Evolutionary conservation across 2,113 vertebrate genomes (phyloP).

Genomic region (Mus pahari): DNA sequence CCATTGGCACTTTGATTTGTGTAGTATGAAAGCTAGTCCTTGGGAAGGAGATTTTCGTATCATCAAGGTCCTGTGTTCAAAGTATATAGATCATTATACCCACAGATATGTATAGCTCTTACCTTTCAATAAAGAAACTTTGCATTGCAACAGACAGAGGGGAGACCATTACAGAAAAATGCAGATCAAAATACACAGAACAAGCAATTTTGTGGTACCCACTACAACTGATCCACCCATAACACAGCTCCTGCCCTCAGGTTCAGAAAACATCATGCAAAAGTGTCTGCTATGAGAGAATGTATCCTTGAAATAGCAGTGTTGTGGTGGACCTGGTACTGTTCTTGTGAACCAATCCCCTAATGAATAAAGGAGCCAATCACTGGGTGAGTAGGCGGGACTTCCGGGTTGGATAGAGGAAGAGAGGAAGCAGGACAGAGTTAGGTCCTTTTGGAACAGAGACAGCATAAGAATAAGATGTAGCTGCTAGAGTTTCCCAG

Average conservation of each 20-base stretch:
- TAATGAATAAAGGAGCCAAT: too few species aligned
- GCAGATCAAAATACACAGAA: background rate
- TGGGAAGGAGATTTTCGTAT: background rate
- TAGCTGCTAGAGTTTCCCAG: too few species aligned
- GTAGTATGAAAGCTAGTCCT: background rate
- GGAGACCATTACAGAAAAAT: background rate
- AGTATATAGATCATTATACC: background rate
- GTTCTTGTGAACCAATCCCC: too few species aligned
- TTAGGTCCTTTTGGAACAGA: too few species aligned
- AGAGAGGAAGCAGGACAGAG: too few species aligned
- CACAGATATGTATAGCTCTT: background rate
- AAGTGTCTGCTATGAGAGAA: background rate
- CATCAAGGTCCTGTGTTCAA: background rate
- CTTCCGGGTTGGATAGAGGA: too few species aligned
- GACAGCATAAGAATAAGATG: too few species aligned
- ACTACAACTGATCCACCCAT: background rate
- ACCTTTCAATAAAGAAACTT: background rate
- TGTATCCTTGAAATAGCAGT: background rate
- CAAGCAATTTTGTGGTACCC: background rate
- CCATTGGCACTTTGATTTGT: background rate
- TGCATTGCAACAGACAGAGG: background rate
- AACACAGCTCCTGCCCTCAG: too few species aligned
- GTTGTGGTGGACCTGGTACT: too few species aligned
- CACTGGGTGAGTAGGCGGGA: too few species aligned
- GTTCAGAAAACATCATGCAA: background rate